A percentile compares a stretch with the other conserved stretches of the same genome.
phyloP scores from a whole-genome alignment of 2,888 invertebrate genomes.

The Hirtodrosophila cameraria region DNA sequence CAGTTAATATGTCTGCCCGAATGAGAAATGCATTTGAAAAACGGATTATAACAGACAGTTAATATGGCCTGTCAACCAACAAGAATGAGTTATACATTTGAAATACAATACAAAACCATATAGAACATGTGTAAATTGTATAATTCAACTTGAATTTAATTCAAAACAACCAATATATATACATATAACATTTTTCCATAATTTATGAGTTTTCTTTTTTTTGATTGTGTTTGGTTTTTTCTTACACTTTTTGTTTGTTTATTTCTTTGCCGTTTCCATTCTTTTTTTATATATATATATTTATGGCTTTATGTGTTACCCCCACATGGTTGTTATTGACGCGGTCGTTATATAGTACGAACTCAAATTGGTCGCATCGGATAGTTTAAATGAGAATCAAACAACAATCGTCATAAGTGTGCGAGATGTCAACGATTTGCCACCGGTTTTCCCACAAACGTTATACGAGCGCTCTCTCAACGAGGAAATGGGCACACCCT shows the following conservation, averaged over 20 bases:
- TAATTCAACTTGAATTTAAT: slow-evolving; percentile 21
- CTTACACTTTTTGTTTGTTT: slow-evolving; percentile 51
- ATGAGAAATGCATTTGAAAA: too few species aligned
- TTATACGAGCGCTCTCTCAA: slow-evolving; percentile 89
- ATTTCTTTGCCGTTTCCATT: slow-evolving; percentile 1
- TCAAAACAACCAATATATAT: too few species aligned
- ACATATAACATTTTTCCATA: slow-evolving; percentile 35
- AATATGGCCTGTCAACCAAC: too few species aligned
- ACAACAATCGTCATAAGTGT: slow-evolving; percentile 92
- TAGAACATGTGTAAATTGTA: slow-evolving; percentile 39
- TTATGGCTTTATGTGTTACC: slow-evolving; percentile 49
- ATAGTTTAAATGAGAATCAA: slow-evolving; percentile 94
- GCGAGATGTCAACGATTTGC: slow-evolving; percentile 95
- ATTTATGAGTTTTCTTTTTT: slow-evolving; percentile 33
- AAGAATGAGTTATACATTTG: too few species aligned
- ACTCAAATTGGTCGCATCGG: slow-evolving; percentile 94
- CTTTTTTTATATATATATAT: slow-evolving; percentile 35
- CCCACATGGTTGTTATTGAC: slow-evolving; percentile 11
- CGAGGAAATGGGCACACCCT: slow-evolving; percentile 90
- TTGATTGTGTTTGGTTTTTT: slow-evolving; percentile 63
- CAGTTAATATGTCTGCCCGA: not conserved
- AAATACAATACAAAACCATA: not conserved
- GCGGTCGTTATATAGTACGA: slow-evolving; percentile 88
- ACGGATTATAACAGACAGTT: too few species aligned
- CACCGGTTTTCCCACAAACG: slow-evolving; percentile 91